phyloP scores from a whole-genome alignment of 2,888 invertebrate genomes.

The Drosophila emarginata region DNA sequence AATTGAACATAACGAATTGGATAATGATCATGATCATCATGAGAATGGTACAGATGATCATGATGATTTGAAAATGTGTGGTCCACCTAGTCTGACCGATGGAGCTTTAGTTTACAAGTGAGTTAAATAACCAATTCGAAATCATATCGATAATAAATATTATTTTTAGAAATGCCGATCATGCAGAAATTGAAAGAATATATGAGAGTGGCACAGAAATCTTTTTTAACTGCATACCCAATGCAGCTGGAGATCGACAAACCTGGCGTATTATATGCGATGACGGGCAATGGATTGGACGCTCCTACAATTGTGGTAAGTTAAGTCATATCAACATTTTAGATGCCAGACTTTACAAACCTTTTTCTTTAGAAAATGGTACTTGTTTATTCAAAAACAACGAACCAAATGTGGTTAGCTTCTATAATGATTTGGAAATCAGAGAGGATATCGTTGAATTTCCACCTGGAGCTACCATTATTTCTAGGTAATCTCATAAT shows the following conservation, averaged over 20 bases:
- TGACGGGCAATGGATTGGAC: constrained; percentile 92
- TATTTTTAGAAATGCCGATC: constrained; percentile 85
- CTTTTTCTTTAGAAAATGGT: constrained; percentile 84
- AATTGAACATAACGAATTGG: constrained; percentile 67
- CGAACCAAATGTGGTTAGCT: constrained; percentile 91
- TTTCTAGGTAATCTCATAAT: constrained; percentile 84
- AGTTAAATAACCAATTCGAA: constrained; percentile 40
- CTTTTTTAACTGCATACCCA: constrained; percentile 91
- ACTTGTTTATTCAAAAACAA: constrained; percentile 90
- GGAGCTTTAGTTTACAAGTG: constrained; percentile 88
- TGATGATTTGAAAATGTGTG: constrained; percentile 78
- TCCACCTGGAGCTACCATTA: constrained; percentile 88
- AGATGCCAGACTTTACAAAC: no score
- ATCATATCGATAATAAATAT: not conserved
- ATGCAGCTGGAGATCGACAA: constrained; percentile 90
- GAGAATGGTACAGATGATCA: constrained; percentile 74
- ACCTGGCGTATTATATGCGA: constrained; percentile 94
- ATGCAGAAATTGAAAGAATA: constrained; percentile 86
- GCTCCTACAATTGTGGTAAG: constrained; percentile 90
- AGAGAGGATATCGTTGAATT: constrained; percentile 90
- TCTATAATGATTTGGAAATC: constrained; percentile 90
- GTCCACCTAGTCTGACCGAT: constrained; percentile 85
- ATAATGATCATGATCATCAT: constrained; percentile 57
- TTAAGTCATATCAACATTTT: not conserved
- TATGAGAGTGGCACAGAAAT: constrained; percentile 93